A percentile compares a stretch with the other conserved stretches of the same genome.
phyloP scores from a whole-genome alignment of 2,888 invertebrate species.

The Latrodectus elegans region DNA sequence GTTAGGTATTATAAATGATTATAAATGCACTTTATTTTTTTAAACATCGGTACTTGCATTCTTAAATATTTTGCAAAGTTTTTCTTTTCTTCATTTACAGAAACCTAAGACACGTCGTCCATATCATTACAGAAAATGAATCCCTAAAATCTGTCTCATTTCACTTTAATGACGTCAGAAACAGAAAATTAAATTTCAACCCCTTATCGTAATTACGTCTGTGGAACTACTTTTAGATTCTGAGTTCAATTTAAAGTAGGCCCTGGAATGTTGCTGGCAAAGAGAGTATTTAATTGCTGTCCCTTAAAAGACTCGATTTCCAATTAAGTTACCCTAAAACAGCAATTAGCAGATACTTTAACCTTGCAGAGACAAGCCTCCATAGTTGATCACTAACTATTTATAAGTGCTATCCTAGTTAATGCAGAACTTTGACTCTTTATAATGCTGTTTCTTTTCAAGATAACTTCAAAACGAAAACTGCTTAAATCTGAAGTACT shows the following conservation, averaged over 20 bases:
- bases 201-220: background rate
- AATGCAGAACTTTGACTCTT: too few relatives aligned
- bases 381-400: too few relatives aligned
- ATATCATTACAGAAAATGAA: background rate
- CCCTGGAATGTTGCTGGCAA: background rate
- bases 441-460: too few relatives aligned
- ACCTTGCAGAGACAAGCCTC: too few relatives aligned
- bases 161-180: background rate
- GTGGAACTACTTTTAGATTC: background rate
- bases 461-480: too few relatives aligned
- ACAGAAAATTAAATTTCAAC: background rate
- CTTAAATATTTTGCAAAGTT: background rate
- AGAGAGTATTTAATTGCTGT: background rate
- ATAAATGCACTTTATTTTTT: too few relatives aligned
- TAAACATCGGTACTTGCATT: background rate
- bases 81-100: too few relatives aligned
- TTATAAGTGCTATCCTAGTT: too few relatives aligned
- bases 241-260: background rate
- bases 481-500: too few relatives aligned
- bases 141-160: background rate
- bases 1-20: too few relatives aligned
- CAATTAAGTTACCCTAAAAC: slow-evolving; percentile 1
- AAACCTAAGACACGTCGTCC: too few relatives aligned
- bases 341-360: background rate
- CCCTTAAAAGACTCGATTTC: background rate